These are phyloP conservation scores for Cynaeus angustus DNA, from an alignment of 2,888 invertebrate species.

Conservation along the genomic window DNA sequence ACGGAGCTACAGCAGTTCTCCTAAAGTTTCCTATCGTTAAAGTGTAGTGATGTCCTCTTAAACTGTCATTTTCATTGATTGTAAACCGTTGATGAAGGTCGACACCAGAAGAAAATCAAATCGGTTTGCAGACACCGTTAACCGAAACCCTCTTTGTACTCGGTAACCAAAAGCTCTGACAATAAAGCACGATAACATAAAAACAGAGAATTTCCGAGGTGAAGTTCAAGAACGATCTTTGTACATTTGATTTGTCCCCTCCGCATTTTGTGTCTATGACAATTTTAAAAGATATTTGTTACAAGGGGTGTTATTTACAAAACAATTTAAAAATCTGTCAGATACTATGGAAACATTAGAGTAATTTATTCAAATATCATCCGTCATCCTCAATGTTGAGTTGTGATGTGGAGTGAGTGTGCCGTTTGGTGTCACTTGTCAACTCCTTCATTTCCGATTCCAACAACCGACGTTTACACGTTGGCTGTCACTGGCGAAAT, in stretches of 20 bases:
- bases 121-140: constrained; percentile 29
- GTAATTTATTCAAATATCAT: constrained; percentile 47
- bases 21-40: constrained; percentile 25
- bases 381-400: constrained; percentile 13
- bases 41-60: constrained; percentile 31
- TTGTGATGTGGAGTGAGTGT: constrained; percentile 32
- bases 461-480: constrained; percentile 21
- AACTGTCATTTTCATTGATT: constrained; percentile 44
- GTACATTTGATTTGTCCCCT: constrained; percentile 3
- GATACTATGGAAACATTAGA: background rate
- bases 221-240: constrained; percentile 40
- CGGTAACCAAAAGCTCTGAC: constrained; percentile 10
- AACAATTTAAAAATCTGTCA: constrained; percentile 25
- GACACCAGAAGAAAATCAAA: constrained; percentile 40
- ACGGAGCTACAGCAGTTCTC: constrained; percentile 16
- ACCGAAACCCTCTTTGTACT: constrained; percentile 12
- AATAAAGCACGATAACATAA: constrained; percentile 20
- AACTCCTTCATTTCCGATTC: constrained; percentile 39
- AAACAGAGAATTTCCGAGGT: constrained; percentile 29
- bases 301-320: constrained; percentile 6
- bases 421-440: constrained; percentile 38
- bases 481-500: constrained; percentile 21
- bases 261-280: background rate
- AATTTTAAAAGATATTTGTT: background rate
- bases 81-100: constrained; percentile 37